Evolutionary conservation across 2,113 vertebrate genomes (phyloP), one percentile per base, ranked within the genome.

Genomic region (Varanus salvator): DNA sequence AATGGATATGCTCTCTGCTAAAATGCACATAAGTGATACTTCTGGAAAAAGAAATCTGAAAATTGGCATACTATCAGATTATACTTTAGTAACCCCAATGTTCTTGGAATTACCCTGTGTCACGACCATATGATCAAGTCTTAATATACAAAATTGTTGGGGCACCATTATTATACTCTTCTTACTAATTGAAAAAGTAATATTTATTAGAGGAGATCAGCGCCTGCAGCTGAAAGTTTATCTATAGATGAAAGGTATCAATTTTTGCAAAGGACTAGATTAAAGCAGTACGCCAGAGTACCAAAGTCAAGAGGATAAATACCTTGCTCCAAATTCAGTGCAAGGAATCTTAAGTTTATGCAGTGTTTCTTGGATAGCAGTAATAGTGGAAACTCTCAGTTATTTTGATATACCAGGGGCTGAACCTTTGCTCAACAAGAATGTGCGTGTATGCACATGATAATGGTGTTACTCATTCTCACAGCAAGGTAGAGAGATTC

Each of bases 401-500:
- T 85, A 85, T 85, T 52, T 6, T 71, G 66, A 71, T 15, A 52
- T 48, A 50, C 34, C 44, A 72, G 68, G 68, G 5, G 72, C 29
- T 4, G 52, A 52, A n/a, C 17, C 25, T 52, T 48, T 34, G 44
- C 8, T 31, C 68, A 31, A 71, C 19, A 69, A 85, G 80, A 68
- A 27, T n/a, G 74, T n/a, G 74, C 52, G 8, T 89, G 1, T 64
- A 31, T 34, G 19, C n/a, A 27, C 52, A 4, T 77, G 34, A 4
- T 21, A 3, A 17, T 83, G 15, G 6, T 0, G 2, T 38, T 90
- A 52, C 17, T 44, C 82, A 72, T 75, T 89, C 52, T 66, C 29
- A 80, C 7, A 60, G 19, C 50, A 87, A 85, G 71, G 78, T 54
- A 87, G 52, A 87, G 77, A n/a, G 86, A 60, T 71, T 84, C 74